phyloP scores from a whole-genome alignment of 1,140 invertebrate genomes.

The Rhopalosiphum padi region DNA sequence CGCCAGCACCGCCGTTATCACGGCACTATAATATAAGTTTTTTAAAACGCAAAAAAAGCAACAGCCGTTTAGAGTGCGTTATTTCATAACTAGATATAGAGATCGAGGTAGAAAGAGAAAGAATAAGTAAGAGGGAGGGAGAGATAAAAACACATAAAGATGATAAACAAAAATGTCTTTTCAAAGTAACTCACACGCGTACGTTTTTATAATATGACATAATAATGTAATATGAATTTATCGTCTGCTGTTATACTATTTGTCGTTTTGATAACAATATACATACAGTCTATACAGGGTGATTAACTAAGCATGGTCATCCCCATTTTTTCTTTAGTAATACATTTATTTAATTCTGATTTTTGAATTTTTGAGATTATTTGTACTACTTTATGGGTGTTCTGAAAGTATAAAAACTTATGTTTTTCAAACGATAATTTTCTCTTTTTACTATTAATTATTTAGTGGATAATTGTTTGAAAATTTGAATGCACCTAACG shows the following conservation, averaged over 20 bases:
- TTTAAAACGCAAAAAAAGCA: not conserved
- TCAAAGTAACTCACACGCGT: not conserved
- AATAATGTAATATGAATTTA: not conserved
- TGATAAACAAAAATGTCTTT: slow-evolving; percentile 5
- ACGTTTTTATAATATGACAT: not conserved
- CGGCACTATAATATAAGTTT: not conserved
- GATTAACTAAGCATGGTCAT: not conserved
- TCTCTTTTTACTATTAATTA: not conserved
- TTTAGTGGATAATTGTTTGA: no score
- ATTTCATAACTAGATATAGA: not conserved
- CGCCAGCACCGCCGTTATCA: not conserved
- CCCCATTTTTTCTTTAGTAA: not conserved
- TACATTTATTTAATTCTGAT: not conserved
- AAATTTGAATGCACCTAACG: no score
- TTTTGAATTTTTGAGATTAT: not conserved
- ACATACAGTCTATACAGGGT: not conserved
- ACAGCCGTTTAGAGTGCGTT: not conserved
- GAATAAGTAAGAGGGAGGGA: not conserved
- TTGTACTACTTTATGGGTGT: not conserved
- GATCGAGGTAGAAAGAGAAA: not conserved
- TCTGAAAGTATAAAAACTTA: not conserved
- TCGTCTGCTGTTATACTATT: not conserved
- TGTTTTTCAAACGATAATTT: not conserved
- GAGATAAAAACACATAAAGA: not conserved
- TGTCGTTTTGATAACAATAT: not conserved